Evolutionary conservation across 2,888 invertebrate species (phyloP).

Genomic region (Hirtodrosophila trivittata): DNA sequence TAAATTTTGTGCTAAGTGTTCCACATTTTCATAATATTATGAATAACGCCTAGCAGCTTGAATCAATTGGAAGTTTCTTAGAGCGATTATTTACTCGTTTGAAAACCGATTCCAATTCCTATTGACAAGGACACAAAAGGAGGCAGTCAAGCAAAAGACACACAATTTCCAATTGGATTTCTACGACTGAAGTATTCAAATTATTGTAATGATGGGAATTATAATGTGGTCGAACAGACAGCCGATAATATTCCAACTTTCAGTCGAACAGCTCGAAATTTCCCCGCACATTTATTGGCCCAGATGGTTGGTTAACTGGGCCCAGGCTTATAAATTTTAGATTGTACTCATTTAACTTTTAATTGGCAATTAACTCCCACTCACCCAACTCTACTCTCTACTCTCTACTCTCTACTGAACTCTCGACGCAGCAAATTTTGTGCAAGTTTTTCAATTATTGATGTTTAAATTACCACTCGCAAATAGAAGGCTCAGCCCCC

Average conservation of each 20-base stretch:
- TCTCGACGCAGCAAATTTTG: slow-evolving; percentile 53
- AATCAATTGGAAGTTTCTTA: slow-evolving; percentile 14
- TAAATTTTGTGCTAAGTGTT: neutral
- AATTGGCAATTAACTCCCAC: slow-evolving; percentile 53
- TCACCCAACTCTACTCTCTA: too few species aligned
- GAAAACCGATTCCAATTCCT: neutral
- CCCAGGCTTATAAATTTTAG: slow-evolving; percentile 51
- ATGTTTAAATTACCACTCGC: slow-evolving; percentile 47
- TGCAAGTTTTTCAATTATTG: slow-evolving; percentile 60
- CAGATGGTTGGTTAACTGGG: slow-evolving; percentile 4
- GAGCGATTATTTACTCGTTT: slow-evolving; percentile 12
- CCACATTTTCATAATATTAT: neutral
- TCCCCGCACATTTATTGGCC: neutral
- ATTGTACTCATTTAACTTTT: slow-evolving; percentile 59
- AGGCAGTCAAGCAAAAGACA: too few species aligned
- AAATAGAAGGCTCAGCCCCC: neutral
- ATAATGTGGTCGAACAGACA: too few species aligned
- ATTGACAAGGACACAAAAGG: too few species aligned
- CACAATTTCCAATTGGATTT: slow-evolving; percentile 25
- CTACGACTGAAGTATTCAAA: slow-evolving; percentile 22
- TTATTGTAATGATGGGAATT: slow-evolving; percentile 33
- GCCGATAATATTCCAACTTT: neutral
- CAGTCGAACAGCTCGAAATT: too few species aligned
- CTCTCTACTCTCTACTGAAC: too few species aligned
- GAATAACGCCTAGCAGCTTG: too few species aligned